These are phyloP conservation scores for Drosophila baimaii DNA, from an alignment of 1,140 invertebrate genomes.

Conservation along the genomic window DNA sequence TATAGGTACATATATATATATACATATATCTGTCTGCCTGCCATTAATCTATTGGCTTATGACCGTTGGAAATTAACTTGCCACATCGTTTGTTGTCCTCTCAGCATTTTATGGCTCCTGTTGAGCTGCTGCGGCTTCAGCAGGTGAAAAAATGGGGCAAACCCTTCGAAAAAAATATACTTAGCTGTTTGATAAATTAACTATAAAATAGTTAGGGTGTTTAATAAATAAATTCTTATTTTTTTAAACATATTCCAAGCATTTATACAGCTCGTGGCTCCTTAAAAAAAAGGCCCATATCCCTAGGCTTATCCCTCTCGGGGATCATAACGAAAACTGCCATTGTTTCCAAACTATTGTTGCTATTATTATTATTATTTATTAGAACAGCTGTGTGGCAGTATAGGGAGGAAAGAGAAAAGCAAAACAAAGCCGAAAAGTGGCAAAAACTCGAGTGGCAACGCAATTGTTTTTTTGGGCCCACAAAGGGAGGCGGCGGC, in stretches of 20 bases:
- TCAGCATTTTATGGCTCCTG: conserved; percentile 35
- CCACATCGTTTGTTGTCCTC: conserved; percentile 64
- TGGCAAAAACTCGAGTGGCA: conserved; percentile 64
- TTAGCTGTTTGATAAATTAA: no score
- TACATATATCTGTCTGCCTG: background rate
- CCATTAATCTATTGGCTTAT: conserved; percentile 75
- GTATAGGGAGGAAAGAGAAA: no score
- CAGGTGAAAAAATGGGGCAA: conserved; percentile 16
- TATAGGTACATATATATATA: background rate
- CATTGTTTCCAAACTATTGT: conserved; percentile 19
- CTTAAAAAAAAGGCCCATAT: background rate
- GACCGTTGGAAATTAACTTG: conserved; percentile 68
- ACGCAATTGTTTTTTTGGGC: conserved; percentile 48
- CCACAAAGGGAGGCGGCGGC: conserved; percentile 13
- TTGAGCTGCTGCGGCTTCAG: conserved; percentile 15
- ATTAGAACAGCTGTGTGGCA: conserved; percentile 63
- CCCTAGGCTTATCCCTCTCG: background rate
- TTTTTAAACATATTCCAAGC: background rate
- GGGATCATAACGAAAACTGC: background rate
- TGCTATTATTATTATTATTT: conserved; percentile 25
- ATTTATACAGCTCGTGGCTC: background rate
- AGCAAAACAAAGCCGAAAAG: conserved; percentile 36
- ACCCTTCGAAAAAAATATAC: no score
- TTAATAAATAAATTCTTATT: background rate
- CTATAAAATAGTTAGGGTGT: no score